Percentiles rank a stretch among this genome's conserved stretches.
Evolutionary conservation across 2,113 vertebrate species (phyloP).

Genomic region (Calidris pygmaea): DNA sequence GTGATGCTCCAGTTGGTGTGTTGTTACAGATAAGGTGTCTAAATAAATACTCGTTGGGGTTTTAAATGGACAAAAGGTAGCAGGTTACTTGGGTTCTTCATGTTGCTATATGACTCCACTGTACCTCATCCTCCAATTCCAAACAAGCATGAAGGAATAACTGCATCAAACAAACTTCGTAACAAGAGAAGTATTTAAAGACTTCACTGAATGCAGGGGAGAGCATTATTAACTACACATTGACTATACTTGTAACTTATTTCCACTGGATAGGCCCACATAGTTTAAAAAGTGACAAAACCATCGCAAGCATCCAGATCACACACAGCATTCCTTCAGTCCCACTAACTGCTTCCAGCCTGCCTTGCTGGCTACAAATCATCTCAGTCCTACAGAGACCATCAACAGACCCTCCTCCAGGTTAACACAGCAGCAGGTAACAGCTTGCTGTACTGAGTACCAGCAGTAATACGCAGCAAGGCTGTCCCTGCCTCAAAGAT

Average conservation of each 20-base stretch:
- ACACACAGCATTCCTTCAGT: background rate
- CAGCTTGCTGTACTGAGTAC: background rate
- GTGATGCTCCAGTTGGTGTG: background rate
- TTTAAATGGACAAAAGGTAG: background rate
- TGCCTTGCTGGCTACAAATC: background rate
- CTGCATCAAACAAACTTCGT: background rate
- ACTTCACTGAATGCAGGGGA: background rate
- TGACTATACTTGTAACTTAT: constrained; percentile 43
- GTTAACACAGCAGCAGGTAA: background rate
- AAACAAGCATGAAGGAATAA: background rate
- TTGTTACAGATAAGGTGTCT: background rate
- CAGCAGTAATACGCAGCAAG: background rate
- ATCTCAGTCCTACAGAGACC: background rate
- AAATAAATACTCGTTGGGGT: background rate
- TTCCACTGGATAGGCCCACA: background rate
- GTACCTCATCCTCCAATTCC: background rate
- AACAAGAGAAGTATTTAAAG: constrained; percentile 21
- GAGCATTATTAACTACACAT: constrained; percentile 29
- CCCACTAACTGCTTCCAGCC: background rate
- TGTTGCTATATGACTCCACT: background rate
- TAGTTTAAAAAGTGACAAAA: constrained; percentile 30
- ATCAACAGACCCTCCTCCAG: background rate
- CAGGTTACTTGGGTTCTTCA: background rate
- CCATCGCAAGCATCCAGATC: background rate
- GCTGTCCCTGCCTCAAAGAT: background rate